These are phyloP conservation scores for Pyralis farinalis DNA, from an alignment of 2,888 invertebrate genomes.

Conservation along the genomic window DNA sequence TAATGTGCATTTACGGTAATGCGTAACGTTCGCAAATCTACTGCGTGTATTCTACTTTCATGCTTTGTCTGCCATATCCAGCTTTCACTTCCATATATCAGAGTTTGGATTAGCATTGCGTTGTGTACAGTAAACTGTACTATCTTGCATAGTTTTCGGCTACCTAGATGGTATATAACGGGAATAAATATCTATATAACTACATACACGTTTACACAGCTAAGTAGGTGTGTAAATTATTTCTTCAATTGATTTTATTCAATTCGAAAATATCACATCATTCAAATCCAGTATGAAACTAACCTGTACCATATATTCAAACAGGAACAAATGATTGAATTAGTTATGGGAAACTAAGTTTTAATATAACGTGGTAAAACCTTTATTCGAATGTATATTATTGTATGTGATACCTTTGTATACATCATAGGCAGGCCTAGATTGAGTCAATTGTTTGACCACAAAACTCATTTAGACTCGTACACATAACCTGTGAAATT, in stretches of 20 bases:
- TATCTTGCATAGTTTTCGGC: too few relatives aligned
- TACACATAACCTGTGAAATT: conserved; percentile 52
- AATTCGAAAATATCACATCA: conserved; percentile 35
- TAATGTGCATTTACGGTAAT: too few relatives aligned
- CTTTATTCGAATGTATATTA: neutral
- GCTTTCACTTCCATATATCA: too few relatives aligned
- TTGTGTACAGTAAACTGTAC: too few relatives aligned
- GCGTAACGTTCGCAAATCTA: too few relatives aligned
- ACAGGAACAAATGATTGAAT: neutral
- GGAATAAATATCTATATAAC: conserved; percentile 6
- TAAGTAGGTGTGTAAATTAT: conserved; percentile 32
- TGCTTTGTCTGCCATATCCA: too few relatives aligned
- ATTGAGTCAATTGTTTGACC: conserved; percentile 67
- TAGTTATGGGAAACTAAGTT: neutral
- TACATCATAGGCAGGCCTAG: conserved; percentile 30
- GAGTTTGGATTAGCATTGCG: too few relatives aligned
- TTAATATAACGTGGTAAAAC: neutral
- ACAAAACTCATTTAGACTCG: conserved; percentile 68
- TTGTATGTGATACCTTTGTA: neutral
- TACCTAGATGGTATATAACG: too few relatives aligned
- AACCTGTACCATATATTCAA: conserved; percentile 23
- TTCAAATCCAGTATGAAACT: conserved; percentile 73
- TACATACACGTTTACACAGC: conserved; percentile 35
- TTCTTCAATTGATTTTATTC: conserved; percentile 39
- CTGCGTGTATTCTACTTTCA: too few relatives aligned